A percentile compares a stretch with the other conserved stretches of the same genome.
These are phyloP conservation scores for Capitella teleta DNA, from an alignment of 1,140 invertebrate genomes.

Conservation along the genomic window DNA sequence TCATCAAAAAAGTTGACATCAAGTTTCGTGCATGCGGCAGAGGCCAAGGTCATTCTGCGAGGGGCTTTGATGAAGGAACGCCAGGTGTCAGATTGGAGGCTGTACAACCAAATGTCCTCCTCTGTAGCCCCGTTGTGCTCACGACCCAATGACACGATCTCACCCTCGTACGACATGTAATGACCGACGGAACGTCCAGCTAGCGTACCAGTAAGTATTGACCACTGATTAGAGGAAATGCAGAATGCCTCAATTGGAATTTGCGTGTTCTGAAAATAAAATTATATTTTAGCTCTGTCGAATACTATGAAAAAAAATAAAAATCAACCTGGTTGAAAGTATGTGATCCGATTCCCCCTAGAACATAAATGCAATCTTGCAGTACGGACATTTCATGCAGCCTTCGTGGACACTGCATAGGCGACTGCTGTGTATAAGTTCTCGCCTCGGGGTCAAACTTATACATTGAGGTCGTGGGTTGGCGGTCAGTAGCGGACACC, in stretches of 20 bases:
- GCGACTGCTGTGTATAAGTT: conserved; percentile 26
- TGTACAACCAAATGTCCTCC: conserved; percentile 37
- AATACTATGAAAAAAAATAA: no score
- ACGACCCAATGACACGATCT: conserved; percentile 30
- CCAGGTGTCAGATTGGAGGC: conserved; percentile 27
- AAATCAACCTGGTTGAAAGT: conserved; percentile 18
- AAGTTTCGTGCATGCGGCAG: conserved; percentile 26
- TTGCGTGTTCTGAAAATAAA: no score
- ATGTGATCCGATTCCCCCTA: conserved; percentile 33
- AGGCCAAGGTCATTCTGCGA: conserved; percentile 28
- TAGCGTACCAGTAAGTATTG: conserved; percentile 28
- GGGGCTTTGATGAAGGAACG: conserved; percentile 31
- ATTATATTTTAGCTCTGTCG: no score
- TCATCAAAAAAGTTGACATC: conserved; percentile 36
- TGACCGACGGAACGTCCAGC: conserved; percentile 37
- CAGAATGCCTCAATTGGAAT: conserved; percentile 36
- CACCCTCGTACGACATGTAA: conserved; percentile 27
- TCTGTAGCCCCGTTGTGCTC: conserved; percentile 37
- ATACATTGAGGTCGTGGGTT: conserved; percentile 28
- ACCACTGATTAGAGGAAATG: conserved; percentile 33
- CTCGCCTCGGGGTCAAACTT: conserved; percentile 23
- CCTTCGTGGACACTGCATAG: conserved; percentile 35
- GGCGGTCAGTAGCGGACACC: conserved; percentile 24
- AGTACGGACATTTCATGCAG: conserved; percentile 35
- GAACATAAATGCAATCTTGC: conserved; percentile 15